A percentile compares a stretch with the other conserved stretches of the same genome.
Evolutionary conservation across 2,888 invertebrate species (phyloP).

Genomic region (Cordilura impudica): DNA sequence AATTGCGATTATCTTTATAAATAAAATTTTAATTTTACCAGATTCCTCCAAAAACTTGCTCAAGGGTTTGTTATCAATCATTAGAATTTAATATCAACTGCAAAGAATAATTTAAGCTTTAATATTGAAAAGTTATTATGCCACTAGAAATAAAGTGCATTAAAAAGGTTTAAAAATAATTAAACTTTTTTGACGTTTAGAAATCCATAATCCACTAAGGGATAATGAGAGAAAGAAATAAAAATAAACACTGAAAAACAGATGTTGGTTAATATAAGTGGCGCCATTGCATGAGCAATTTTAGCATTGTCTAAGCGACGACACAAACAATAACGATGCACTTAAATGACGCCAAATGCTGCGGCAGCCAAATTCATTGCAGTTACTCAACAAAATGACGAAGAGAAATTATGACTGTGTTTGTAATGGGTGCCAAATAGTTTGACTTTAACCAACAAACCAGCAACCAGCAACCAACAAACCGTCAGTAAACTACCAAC

Average conservation of each 20-base stretch:
- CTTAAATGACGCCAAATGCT: conserved; percentile 43
- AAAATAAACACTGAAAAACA: conserved; percentile 27
- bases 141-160: too few relatives aligned
- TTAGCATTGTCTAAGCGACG: neutral
- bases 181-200: too few relatives aligned
- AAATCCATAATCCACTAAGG: too few relatives aligned
- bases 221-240: neutral
- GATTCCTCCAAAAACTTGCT: too few relatives aligned
- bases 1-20: too few relatives aligned
- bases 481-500: neutral
- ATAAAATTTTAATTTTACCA: too few relatives aligned
- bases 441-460: neutral
- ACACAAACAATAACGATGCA: conserved; percentile 35
- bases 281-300: conserved; percentile 34
- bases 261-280: conserved; percentile 57
- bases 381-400: neutral
- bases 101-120: too few relatives aligned
- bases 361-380: neutral
- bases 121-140: too few relatives aligned
- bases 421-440: conserved; percentile 18
- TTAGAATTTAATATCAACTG: too few relatives aligned
- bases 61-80: too few relatives aligned
- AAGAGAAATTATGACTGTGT: neutral
- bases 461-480: neutral
- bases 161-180: too few relatives aligned